These are phyloP conservation scores for Notodonta dromedarius DNA, from an alignment of 2,888 invertebrate species.

Conservation along the genomic window DNA sequence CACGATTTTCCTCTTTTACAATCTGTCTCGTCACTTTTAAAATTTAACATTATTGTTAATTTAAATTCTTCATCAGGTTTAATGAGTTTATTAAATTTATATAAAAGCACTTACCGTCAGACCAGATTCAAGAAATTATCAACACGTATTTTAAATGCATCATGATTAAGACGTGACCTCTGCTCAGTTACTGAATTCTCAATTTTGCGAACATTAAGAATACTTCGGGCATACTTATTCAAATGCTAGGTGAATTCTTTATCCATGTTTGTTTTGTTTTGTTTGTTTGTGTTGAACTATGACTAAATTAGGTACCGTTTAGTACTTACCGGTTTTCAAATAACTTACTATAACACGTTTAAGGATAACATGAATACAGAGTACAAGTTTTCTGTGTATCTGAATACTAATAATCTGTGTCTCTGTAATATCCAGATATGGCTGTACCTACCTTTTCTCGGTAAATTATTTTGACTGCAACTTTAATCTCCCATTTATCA, in stretches of 20 bases:
- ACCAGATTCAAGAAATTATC: neutral
- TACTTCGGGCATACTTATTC: conserved; percentile 2
- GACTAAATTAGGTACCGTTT: too few relatives aligned
- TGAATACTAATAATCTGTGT: neutral
- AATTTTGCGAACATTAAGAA: conserved; percentile 19
- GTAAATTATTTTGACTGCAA: neutral
- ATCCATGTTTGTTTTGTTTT: neutral
- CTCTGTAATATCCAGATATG: neutral
- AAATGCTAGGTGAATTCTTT: neutral
- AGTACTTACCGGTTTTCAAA: neutral
- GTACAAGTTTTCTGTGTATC: neutral
- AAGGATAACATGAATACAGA: neutral
- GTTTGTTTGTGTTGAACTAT: neutral
- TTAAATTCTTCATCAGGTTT: neutral
- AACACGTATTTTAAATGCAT: conserved; percentile 19
- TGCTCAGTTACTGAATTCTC: conserved; percentile 38
- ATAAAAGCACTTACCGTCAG: neutral
- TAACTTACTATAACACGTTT: neutral
- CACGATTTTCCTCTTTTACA: neutral
- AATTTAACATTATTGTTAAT: neutral
- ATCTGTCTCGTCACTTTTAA: neutral
- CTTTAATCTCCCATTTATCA: conserved; percentile 15
- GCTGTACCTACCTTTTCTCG: neutral
- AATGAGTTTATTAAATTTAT: neutral
- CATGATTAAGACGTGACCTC: conserved; percentile 37